Conservation (phyloP, 2,113 vertebrate genomes). For the Hystrix brachyura region DNA sequence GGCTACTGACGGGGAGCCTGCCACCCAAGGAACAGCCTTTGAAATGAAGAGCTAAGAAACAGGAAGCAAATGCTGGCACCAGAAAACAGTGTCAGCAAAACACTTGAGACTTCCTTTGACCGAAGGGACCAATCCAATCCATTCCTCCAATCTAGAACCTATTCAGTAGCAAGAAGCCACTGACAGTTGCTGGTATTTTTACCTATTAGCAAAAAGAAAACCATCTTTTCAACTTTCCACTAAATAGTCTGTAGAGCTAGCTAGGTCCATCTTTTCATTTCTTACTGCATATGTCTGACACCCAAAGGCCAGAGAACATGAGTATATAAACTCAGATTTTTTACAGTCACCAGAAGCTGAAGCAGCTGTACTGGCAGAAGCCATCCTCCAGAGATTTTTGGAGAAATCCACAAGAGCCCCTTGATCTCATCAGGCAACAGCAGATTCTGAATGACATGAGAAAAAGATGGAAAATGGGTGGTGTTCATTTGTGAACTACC, state of each 20-base stretch:
- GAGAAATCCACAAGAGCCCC: neutral
- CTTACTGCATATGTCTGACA: slow-evolving; percentile 16
- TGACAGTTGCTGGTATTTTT: neutral
- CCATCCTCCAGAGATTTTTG: neutral
- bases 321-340: slow-evolving; percentile 13
- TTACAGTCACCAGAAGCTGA: neutral
- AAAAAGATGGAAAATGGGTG: neutral
- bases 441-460: neutral
- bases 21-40: slow-evolving; percentile 21
- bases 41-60: slow-evolving; percentile 46
- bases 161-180: neutral
- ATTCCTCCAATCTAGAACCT: neutral
- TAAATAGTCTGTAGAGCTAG: neutral
- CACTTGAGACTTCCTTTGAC: neutral
- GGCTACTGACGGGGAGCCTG: neutral
- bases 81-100: neutral
- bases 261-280: neutral
- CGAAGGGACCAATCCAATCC: neutral
- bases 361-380: neutral
- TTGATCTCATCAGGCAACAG: neutral
- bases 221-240: slow-evolving; percentile 8
- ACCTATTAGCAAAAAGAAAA: neutral
- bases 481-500: slow-evolving; percentile 40
- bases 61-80: neutral
- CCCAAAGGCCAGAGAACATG: slow-evolving; percentile 37